Base-by-base conservation (phyloP, 2,888 invertebrate species). In the Sminthurides aquaticus region DNA sequence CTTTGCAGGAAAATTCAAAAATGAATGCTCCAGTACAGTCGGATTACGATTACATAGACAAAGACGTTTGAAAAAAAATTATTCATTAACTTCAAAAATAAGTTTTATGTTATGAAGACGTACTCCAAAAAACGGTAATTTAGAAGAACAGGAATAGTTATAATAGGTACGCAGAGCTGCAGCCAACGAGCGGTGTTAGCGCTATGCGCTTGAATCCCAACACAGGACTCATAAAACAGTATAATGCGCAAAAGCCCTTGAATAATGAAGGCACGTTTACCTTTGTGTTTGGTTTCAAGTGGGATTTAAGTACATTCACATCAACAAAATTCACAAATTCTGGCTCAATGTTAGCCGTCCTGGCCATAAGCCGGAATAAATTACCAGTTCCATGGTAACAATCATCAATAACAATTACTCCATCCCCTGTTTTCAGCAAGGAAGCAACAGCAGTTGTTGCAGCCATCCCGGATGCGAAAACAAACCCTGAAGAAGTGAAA, bases 291-390 rank as follows among this genome's bases (percentile, higher is more conserved):
- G 80, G 77, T 71, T 78, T 79, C 49, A 84, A 75, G 1, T 81
- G 80, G 26, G 76, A 76, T 61, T 76, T 74, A 3, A 84, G 76
- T 54, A 79, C 77, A 8, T 77, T 76, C 2, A 78, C 62, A 58
- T 80, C 75, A 1, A 80, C 80, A 63, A 81, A 77, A 76, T 85
- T 83, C 25, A 83, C 80, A 74, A 83, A 81, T 20, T 79, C 77
- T 5, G 79, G 78, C 58, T 79, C 76, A 20, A 85, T 76, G 43
- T 81, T 69, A 1, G 69, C 67, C 1, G 67, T 58, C 26, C 69
- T 67, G 22, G 55, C 60, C 67, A 69, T 66, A 55, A 69, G 67
- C 3, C 69, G 60, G 49, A 69, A 69, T 2, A 72, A 49, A 5
- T 60, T 49, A 20, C 65, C 67, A 20, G 62, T 60, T 27, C 59